Percentiles rank a stretch among this genome's conserved stretches.
Conservation (phyloP, 2,113 vertebrate species). For the Chaenocephalus aceratus region DNA sequence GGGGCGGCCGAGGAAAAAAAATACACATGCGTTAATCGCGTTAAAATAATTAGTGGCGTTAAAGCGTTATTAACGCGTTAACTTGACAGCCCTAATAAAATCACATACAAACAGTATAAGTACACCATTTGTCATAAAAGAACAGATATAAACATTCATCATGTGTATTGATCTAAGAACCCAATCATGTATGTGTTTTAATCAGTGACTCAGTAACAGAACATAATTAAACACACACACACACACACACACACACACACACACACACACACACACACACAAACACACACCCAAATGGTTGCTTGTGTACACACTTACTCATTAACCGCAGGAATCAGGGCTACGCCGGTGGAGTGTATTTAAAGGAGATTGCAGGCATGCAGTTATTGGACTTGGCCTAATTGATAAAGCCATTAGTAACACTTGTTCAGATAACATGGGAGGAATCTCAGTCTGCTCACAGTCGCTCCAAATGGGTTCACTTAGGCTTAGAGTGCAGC, state of each 20-base stretch:
- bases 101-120: background rate
- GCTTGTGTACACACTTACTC: slow-evolving; percentile 37
- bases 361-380: slow-evolving; percentile 94
- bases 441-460: slow-evolving; percentile 93
- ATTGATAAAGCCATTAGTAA: slow-evolving; percentile 99
- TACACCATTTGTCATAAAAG: background rate
- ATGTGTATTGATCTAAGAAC: background rate
- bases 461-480: slow-evolving; percentile 97
- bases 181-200: background rate
- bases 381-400: slow-evolving; percentile 87
- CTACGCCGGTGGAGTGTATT: slow-evolving; percentile 71
- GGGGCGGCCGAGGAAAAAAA: too few species aligned
- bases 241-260: slow-evolving; percentile 9
- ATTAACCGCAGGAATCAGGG: slow-evolving; percentile 75
- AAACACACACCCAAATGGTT: background rate
- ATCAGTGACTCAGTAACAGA: too few species aligned
- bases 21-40: too few species aligned
- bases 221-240: background rate
- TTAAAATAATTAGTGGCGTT: too few species aligned
- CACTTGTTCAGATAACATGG: slow-evolving; percentile 98
- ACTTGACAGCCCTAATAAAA: background rate
- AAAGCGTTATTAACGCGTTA: too few species aligned
- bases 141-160: background rate
- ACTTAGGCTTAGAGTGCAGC: slow-evolving; percentile 93
- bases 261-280: background rate